Evolutionary conservation across 2,888 invertebrate species (phyloP), one percentile per base, ranked within the genome.

Genomic region (Therioaphis trifolii): DNA sequence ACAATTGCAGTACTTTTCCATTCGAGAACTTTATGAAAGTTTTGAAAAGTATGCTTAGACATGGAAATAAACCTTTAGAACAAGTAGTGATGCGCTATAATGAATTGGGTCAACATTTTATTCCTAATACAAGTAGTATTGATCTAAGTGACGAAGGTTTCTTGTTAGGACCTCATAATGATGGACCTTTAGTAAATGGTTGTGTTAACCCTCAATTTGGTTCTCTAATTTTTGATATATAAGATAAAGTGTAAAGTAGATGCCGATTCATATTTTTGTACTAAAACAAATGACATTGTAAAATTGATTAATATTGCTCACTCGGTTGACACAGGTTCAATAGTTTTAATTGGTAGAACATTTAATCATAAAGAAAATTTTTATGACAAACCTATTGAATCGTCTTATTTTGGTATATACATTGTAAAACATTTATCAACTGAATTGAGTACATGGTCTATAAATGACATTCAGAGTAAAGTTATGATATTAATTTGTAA

Each of bases 231-330:
- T 66, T 66, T 11, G 35, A 18, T n/a, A 66, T 66, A 35, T n/a
- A 66, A 66, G 35, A 11, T 66, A n/a, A 66, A 66, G 35, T n/a
- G 7, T 11, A 66, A 66, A 35, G n/a, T 66, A 2, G 66, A 66
- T 66, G 66, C 66, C 18, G 66, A 66, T 66, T 66, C 66, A n/a
- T 66, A 66, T 66, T 66, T 66, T 66, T 18, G 12, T 66, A n/a
- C 35, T 35, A 66, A 66, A 35, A 66, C 15, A 18, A 66, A 66
- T 66, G 66, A 66, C 0, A 66, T 66, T 35, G 21, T 66, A 35
- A 66, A 66, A 35, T 35, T 66, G n/a, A 66, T 66, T n/a, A 66
- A 66, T 66, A 35, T 66, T 66, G 66, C 35, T n/a, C 66, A 66
- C n/a, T 66, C 66, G n/a, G 7, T 18, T n/a, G 35, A 35, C 66